Evolutionary conservation across 2,888 invertebrate species (phyloP).

Genomic region (Halictus ligatus): DNA sequence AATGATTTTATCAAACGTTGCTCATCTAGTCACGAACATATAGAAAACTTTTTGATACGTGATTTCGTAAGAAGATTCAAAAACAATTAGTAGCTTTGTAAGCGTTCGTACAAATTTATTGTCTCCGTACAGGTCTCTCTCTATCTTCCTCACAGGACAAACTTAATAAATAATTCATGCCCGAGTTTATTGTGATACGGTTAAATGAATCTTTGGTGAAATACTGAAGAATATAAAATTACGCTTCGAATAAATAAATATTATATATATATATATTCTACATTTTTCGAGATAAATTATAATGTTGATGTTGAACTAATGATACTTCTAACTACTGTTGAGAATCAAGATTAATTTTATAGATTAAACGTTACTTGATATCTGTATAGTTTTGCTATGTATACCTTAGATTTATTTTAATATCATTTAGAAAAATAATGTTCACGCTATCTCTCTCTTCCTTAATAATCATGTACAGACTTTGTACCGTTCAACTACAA

Average conservation of each 20-base stretch:
- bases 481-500: conserved; percentile 44
- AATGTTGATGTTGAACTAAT: conserved; percentile 14
- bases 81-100: conserved; percentile 6
- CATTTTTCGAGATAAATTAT: conserved; percentile 18
- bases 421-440: conserved; percentile 31
- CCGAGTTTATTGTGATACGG: conserved; percentile 11
- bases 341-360: conserved; percentile 18
- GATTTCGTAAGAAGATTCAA: not conserved
- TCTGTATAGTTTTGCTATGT: conserved; percentile 1
- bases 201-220: conserved; percentile 6
- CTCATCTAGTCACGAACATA: conserved; percentile 34
- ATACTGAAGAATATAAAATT: conserved; percentile 23
- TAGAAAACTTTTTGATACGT: conserved; percentile 25
- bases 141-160: conserved; percentile 3
- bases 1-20: not conserved
- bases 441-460: conserved; percentile 1
- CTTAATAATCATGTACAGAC: conserved; percentile 24
- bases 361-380: not conserved
- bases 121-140: conserved; percentile 54
- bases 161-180: conserved; percentile 35
- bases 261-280: not conserved
- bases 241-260: not conserved
- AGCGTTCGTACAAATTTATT: conserved; percentile 50
- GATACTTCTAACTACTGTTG: conserved; percentile 1
- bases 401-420: conserved; percentile 3